Percentiles rank a stretch among this genome's conserved stretches.
phyloP scores from a whole-genome alignment of 2,888 invertebrate genomes.

The Eupithecia dodoneata region DNA sequence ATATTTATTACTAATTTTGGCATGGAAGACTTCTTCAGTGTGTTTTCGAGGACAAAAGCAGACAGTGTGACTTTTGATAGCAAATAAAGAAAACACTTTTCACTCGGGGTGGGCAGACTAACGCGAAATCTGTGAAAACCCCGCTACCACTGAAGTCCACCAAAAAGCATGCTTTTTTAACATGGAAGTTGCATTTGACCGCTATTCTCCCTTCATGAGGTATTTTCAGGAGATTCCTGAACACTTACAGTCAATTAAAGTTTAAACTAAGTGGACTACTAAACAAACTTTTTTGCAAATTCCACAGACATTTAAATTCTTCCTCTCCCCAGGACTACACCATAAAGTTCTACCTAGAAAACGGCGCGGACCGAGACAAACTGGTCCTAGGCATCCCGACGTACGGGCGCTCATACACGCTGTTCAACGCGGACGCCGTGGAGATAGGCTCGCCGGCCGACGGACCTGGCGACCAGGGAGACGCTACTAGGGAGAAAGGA shows the following conservation, averaged over 20 bases:
- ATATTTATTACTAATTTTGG: too few species aligned
- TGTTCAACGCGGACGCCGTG: slow-evolving; percentile 92
- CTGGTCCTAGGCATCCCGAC: slow-evolving; percentile 94
- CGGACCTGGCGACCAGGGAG: slow-evolving; percentile 95
- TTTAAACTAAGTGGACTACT: too few species aligned
- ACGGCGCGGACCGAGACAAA: slow-evolving; percentile 91
- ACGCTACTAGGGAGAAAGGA: slow-evolving; percentile 95
- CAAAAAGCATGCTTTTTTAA: not conserved
- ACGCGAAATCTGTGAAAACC: not conserved
- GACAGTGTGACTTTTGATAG: not conserved
- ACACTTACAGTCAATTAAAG: not conserved
- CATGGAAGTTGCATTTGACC: not conserved
- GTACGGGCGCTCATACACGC: slow-evolving; percentile 94
- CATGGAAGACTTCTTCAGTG: not conserved
- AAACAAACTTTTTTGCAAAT: not conserved
- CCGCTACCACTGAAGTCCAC: not conserved
- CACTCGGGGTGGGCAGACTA: not conserved
- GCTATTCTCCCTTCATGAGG: not conserved
- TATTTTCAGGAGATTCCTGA: not conserved
- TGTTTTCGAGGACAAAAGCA: not conserved
- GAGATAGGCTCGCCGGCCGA: slow-evolving; percentile 95
- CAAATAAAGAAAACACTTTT: not conserved
- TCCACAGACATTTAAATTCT: not conserved
- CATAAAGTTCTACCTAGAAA: slow-evolving; percentile 91
- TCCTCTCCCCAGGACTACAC: slow-evolving; percentile 89